Percentiles rank a stretch among this genome's conserved stretches.
These are phyloP conservation scores for Nycticebus coucang DNA, from an alignment of 2,113 vertebrate genomes.

Conservation along the genomic window DNA sequence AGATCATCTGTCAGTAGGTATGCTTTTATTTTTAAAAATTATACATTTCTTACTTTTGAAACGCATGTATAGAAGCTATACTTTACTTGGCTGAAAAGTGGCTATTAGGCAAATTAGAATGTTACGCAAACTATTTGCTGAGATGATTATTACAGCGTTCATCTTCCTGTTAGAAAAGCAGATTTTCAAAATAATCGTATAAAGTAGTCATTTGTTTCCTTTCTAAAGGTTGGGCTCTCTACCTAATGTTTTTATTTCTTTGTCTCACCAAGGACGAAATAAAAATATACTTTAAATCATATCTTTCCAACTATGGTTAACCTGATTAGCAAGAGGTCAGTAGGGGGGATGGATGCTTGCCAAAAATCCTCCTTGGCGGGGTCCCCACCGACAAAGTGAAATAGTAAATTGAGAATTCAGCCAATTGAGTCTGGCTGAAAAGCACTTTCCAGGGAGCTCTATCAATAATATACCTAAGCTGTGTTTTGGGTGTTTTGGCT, in stretches of 20 bases:
- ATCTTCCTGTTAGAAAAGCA: neutral
- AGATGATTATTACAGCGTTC: neutral
- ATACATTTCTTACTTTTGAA: neutral
- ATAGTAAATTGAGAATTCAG: constrained; percentile 72
- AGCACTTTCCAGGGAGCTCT: constrained; percentile 60
- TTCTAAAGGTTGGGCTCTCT: neutral
- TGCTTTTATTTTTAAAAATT: constrained; percentile 11
- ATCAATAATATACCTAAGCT: constrained; percentile 71
- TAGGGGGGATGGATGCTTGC: constrained; percentile 63
- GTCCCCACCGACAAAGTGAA: constrained; percentile 39
- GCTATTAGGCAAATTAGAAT: neutral
- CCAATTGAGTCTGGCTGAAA: constrained; percentile 70
- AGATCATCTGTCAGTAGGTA: neutral
- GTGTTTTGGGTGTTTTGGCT: constrained; percentile 10
- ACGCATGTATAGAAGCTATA: neutral
- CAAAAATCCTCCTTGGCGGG: constrained; percentile 74
- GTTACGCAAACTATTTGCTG: neutral
- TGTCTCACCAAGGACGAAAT: neutral
- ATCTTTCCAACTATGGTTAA: constrained; percentile 52
- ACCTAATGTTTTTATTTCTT: constrained; percentile 19
- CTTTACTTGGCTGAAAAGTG: neutral
- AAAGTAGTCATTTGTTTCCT: neutral
- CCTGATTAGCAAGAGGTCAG: constrained; percentile 67
- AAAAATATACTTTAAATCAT: constrained; percentile 59
- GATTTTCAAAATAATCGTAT: neutral